Conservation (phyloP, 2,888 invertebrate genomes). For the Epirrhoe tristata region DNA sequence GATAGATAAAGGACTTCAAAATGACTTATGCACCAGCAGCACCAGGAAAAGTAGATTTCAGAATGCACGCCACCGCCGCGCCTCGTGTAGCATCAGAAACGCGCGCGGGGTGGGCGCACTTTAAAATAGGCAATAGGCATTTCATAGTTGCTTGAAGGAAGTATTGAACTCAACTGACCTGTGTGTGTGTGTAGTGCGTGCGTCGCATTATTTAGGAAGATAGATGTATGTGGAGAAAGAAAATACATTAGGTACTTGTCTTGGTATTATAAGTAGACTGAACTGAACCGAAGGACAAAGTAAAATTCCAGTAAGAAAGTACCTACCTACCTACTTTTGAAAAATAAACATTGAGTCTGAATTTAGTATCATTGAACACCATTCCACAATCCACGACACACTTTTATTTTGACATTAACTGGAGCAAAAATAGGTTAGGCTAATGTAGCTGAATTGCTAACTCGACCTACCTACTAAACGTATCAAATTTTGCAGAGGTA, state of each 20-base stretch:
- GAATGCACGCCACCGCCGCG: background rate
- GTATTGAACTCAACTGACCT: conserved; percentile 30
- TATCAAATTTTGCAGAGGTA: background rate
- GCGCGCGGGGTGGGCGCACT: conserved; percentile 5
- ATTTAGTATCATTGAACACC: conserved; percentile 11
- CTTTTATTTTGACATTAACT: conserved; percentile 7
- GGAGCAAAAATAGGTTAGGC: conserved; percentile 1
- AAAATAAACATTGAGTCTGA: background rate
- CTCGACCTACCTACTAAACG: background rate
- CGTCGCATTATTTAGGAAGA: conserved; percentile 13
- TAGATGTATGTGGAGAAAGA: conserved; percentile 8
- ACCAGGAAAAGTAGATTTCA: background rate
- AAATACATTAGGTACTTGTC: background rate
- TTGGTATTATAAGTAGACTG: conserved; percentile 5
- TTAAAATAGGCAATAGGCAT: conserved; percentile 17
- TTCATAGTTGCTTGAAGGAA: conserved; percentile 16
- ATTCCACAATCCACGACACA: conserved; percentile 24
- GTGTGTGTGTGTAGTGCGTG: conserved; percentile 17
- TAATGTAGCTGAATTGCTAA: conserved; percentile 6
- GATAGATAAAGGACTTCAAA: no score
- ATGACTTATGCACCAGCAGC: background rate
- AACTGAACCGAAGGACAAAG: conserved; percentile 11
- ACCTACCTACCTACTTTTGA: background rate
- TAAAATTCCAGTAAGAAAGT: conserved; percentile 13
- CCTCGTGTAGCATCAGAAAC: background rate